Evolutionary conservation across 2,113 vertebrate genomes (phyloP).

Genomic region (Ptilonorhynchus violaceus): DNA sequence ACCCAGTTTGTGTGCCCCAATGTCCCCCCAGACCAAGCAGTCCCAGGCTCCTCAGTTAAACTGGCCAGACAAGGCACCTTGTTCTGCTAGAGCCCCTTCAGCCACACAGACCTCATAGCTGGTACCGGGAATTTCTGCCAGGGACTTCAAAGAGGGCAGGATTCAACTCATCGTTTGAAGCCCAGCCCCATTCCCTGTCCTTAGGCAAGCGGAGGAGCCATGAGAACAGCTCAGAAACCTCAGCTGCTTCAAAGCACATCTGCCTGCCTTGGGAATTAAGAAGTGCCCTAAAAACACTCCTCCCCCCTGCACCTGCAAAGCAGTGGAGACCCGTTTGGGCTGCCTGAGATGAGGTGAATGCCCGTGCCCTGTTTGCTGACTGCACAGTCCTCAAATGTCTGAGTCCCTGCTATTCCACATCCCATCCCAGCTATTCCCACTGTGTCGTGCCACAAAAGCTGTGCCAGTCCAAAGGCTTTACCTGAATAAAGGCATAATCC

Average conservation of each 20-base stretch:
- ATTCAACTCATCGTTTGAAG: conserved; percentile 14
- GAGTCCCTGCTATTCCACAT: background rate
- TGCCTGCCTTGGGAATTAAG: conserved; percentile 28
- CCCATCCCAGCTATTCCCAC: background rate
- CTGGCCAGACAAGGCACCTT: background rate
- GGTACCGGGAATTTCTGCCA: conserved; percentile 21
- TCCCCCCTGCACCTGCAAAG: background rate
- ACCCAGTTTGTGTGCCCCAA: too few species aligned
- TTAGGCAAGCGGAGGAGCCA: conserved; percentile 33
- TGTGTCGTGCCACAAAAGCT: background rate
- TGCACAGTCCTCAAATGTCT: background rate
- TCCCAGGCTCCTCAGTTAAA: background rate
- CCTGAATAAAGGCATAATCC: background rate
- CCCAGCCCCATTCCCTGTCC: background rate
- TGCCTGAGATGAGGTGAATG: background rate
- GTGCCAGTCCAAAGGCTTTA: background rate
- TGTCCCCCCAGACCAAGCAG: accelerated
- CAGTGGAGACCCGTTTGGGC: accelerated
- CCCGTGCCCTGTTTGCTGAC: accelerated
- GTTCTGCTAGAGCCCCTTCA: background rate
- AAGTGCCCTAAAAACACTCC: background rate
- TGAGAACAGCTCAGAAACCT: conserved; percentile 60
- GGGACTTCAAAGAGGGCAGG: conserved; percentile 57
- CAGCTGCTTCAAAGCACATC: conserved; percentile 20
- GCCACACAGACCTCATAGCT: background rate